Evolutionary conservation across 1,140 invertebrate species (phyloP).

Genomic region (Lepidurus couesii): DNA sequence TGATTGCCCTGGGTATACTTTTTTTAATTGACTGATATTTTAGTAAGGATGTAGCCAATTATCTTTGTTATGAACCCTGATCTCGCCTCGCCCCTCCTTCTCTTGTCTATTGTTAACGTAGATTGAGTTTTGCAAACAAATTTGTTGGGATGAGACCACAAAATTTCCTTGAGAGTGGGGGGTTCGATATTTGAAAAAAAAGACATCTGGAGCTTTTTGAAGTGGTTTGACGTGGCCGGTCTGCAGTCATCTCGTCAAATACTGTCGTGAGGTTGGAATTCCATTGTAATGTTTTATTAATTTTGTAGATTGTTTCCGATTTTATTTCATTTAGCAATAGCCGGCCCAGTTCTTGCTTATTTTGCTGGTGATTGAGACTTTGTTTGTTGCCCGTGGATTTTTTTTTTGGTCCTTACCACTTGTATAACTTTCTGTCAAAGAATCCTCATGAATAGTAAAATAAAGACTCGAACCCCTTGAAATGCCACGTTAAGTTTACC

Average conservation of each 20-base stretch:
- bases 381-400: not conserved
- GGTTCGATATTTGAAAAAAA: not conserved
- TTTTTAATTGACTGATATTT: not conserved
- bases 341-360: not conserved
- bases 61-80: conserved; percentile 12
- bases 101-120: conserved; percentile 15
- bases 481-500: not conserved
- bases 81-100: conserved; percentile 11
- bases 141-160: not conserved
- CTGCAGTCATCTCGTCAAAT: not conserved
- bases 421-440: conserved; percentile 3
- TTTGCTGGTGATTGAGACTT: conserved; percentile 14
- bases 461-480: not conserved
- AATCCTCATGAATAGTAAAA: conserved; percentile 10
- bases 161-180: not conserved
- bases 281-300: not conserved
- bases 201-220: not conserved
- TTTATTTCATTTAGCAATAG: not conserved
- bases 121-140: not conserved
- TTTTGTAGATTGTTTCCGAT: not conserved
- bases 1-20: not conserved
- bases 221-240: conserved; percentile 12
- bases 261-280: not conserved
- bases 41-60: conserved; percentile 5
- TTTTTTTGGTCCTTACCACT: not conserved